Evolutionary conservation across 2,113 vertebrate species (phyloP).

Genomic region (Chaetura pelagica): DNA sequence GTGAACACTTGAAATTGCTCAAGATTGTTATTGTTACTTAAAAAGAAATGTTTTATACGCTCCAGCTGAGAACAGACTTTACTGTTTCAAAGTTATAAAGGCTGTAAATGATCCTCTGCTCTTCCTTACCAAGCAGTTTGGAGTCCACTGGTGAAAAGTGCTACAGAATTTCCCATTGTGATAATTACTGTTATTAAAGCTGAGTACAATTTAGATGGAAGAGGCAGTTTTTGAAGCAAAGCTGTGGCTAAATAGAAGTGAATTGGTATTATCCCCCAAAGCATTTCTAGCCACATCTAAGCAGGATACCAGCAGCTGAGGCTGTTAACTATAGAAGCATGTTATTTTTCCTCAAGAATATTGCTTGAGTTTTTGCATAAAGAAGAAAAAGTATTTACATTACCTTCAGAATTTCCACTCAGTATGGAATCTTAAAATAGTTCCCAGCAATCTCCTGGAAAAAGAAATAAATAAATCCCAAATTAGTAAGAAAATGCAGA

Average conservation of each 20-base stretch:
- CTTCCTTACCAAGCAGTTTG: background rate
- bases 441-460: background rate
- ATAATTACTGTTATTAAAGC: background rate
- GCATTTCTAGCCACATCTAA: background rate
- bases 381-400: background rate
- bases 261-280: background rate
- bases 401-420: background rate
- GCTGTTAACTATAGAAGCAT: background rate
- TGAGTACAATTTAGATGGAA: background rate
- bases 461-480: background rate
- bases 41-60: background rate
- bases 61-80: background rate
- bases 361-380: background rate
- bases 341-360: background rate
- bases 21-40: background rate
- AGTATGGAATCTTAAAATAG: background rate
- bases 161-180: background rate
- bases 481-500: background rate
- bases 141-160: background rate
- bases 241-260: background rate
- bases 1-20: background rate
- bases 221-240: background rate
- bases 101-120: background rate
- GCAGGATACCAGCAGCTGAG: background rate
- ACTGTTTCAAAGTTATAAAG: background rate